Conservation (phyloP, 2,113 vertebrate species). For the Oncorhynchus tshawytscha region DNA sequence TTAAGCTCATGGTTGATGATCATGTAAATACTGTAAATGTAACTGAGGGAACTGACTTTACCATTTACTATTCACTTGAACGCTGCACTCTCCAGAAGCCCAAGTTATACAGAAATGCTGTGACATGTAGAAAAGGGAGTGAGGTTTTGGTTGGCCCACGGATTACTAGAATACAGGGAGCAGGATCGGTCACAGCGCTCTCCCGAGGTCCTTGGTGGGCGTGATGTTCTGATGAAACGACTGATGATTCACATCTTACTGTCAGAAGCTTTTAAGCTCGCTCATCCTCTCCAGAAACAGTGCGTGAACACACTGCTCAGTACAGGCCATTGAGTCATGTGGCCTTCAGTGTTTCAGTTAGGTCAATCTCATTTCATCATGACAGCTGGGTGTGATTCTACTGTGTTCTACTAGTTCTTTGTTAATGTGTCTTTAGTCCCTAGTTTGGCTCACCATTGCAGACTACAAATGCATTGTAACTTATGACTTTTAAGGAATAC, state of each 20-base stretch:
- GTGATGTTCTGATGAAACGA: slow-evolving; percentile 53
- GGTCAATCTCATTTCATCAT: slow-evolving; percentile 35
- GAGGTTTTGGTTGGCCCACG: slow-evolving; percentile 28
- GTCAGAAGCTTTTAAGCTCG: slow-evolving; percentile 54
- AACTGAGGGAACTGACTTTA: not conserved
- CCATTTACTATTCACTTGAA: not conserved
- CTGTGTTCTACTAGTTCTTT: too few species aligned
- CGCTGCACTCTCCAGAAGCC: not conserved
- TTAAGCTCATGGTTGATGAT: not conserved
- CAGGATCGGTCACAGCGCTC: not conserved
- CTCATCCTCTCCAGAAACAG: slow-evolving; percentile 49
- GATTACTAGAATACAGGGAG: slow-evolving; percentile 60
- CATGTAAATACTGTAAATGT: not conserved
- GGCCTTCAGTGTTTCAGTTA: slow-evolving; percentile 4
- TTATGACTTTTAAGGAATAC: not conserved
- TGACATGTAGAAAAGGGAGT: not conserved
- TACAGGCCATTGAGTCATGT: slow-evolving; percentile 44
- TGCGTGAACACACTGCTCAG: slow-evolving; percentile 8
- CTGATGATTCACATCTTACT: slow-evolving; percentile 69
- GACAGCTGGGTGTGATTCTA: not conserved
- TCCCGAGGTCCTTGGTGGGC: slow-evolving; percentile 39
- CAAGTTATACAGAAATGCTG: not conserved
- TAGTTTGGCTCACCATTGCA: not conserved
- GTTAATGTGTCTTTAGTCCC: not conserved
- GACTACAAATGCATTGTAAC: not conserved